Evolutionary conservation across 2,888 invertebrate genomes (phyloP).

Genomic region (Ectemnius continuus): DNA sequence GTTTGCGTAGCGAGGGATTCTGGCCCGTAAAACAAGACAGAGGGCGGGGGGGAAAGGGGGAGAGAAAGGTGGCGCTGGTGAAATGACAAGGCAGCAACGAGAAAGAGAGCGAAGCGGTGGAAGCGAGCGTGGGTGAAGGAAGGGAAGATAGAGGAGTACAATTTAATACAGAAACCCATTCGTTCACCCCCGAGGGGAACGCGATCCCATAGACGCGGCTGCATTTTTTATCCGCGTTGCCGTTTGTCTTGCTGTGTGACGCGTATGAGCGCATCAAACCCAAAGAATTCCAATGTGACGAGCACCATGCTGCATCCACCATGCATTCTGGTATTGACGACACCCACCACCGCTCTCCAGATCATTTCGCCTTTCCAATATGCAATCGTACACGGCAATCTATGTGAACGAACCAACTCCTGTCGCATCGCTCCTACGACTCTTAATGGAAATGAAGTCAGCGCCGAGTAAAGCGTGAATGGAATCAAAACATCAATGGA

Average conservation of each 20-base stretch:
- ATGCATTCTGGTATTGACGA: no score
- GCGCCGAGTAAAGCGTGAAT: not conserved
- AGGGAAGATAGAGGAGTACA: conserved; percentile 28
- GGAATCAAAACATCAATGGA: not conserved
- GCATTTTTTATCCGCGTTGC: conserved; percentile 52
- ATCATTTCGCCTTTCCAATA: no score
- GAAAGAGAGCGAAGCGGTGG: conserved; percentile 16
- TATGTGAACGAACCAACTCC: not conserved
- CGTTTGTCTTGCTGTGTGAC: conserved; percentile 58
- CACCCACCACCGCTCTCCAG: no score
- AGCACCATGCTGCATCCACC: not conserved
- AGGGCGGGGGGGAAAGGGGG: conserved; percentile 15
- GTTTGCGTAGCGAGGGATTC: conserved; percentile 49
- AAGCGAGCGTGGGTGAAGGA: conserved; percentile 3
- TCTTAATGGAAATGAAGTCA: not conserved
- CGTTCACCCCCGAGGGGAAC: conserved; percentile 44
- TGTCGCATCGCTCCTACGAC: not conserved
- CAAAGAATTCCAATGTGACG: conserved; percentile 35
- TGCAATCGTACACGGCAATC: not conserved
- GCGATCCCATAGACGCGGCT: conserved; percentile 45
- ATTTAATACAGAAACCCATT: conserved; percentile 58
- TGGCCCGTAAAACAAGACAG: conserved; percentile 25
- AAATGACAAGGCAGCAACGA: no score
- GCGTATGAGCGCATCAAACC: conserved; percentile 48
- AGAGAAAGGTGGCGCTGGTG: conserved; percentile 5